Evolutionary conservation across 2,888 invertebrate genomes (phyloP).

Genomic region (Zelleria hepariella): DNA sequence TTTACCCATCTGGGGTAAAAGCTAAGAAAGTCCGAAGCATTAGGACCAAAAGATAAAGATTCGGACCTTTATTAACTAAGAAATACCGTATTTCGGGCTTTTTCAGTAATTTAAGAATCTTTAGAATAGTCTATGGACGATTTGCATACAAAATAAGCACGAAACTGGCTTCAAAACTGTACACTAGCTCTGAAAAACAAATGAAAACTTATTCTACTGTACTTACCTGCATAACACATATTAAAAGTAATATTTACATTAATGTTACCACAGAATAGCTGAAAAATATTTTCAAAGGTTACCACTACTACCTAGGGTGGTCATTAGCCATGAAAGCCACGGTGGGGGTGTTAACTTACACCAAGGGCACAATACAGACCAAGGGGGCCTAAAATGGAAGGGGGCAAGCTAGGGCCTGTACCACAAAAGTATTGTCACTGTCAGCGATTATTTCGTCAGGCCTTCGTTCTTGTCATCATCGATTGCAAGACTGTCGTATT

Average conservation of each 20-base stretch:
- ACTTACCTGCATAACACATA: neutral
- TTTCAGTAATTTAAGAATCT: too few relatives aligned
- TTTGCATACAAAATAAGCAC: too few relatives aligned
- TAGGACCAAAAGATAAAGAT: too few relatives aligned
- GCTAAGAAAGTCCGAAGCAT: too few relatives aligned
- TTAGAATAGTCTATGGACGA: too few relatives aligned
- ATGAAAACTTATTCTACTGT: neutral
- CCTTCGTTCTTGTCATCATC: too few relatives aligned
- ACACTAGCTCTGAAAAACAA: neutral
- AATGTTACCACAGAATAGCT: neutral
- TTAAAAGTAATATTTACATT: neutral
- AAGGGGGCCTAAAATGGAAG: neutral
- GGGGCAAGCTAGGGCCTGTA: neutral
- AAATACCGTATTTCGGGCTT: too few relatives aligned
- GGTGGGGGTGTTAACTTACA: conserved; percentile 7
- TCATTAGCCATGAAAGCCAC: conserved; percentile 5
- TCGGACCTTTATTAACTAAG: too few relatives aligned
- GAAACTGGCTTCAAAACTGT: neutral
- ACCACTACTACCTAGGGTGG: neutral
- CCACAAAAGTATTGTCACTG: neutral
- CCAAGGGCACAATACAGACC: conserved; percentile 5
- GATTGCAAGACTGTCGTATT: too few relatives aligned
- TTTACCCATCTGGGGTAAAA: too few relatives aligned
- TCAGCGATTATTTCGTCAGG: too few relatives aligned
- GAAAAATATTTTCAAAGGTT: neutral